Percentiles rank a stretch among this genome's conserved stretches.
Conservation (phyloP, 2,113 vertebrate species). For the Cavia aperea region DNA sequence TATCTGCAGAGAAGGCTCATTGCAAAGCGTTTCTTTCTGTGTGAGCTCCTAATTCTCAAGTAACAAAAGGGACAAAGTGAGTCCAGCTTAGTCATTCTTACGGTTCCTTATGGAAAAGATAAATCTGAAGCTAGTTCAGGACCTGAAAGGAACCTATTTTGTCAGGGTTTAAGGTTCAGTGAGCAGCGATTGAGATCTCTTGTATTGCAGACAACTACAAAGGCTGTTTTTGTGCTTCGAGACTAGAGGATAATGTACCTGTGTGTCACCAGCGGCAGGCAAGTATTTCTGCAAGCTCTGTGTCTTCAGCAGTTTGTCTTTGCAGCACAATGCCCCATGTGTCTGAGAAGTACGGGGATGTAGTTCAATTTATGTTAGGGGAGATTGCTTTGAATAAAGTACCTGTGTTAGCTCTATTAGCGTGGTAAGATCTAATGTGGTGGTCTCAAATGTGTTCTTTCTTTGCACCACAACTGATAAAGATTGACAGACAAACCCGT, state of each 20-base stretch:
- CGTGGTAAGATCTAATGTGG: constrained; percentile 7
- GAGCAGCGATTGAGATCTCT: constrained; percentile 25
- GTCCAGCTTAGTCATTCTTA: background rate
- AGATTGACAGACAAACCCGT: background rate
- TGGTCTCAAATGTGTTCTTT: background rate
- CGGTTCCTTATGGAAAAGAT: constrained; percentile 36
- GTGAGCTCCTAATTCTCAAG: constrained; percentile 25
- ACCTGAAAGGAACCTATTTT: constrained; percentile 55
- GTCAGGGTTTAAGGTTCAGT: constrained; percentile 55
- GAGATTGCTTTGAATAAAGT: constrained; percentile 45
- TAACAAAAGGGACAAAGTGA: constrained; percentile 17
- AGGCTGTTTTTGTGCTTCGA: constrained; percentile 30
- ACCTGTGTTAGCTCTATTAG: background rate
- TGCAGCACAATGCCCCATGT: background rate
- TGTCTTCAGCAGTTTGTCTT: constrained; percentile 50
- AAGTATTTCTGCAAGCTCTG: background rate
- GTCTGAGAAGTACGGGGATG: constrained; percentile 39
- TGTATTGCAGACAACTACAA: constrained; percentile 42
- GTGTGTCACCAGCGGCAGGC: constrained; percentile 28
- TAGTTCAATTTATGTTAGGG: constrained; percentile 33
- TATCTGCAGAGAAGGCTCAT: background rate
- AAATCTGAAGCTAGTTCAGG: constrained; percentile 6
- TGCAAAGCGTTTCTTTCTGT: constrained; percentile 37
- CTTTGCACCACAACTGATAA: background rate
- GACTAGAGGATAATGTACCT: constrained; percentile 37